Evolutionary conservation across 64 coral and sea anemone genomes (phyloP).

Genomic region (Montipora foliosa): DNA sequence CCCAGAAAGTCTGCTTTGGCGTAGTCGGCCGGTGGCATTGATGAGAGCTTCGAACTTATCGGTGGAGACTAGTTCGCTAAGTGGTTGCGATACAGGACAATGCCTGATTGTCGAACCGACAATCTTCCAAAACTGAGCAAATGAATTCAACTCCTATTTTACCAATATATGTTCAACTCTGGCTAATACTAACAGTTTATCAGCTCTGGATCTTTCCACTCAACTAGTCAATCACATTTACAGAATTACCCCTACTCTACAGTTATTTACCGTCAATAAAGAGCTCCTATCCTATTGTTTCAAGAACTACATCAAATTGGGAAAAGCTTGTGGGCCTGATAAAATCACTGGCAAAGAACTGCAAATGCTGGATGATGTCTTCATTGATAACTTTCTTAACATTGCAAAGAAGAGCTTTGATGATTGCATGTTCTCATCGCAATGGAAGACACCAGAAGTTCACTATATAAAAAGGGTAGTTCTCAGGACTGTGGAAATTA

Average conservation of each 20-base stretch:
- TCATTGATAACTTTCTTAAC: not conserved
- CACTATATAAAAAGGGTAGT: not conserved
- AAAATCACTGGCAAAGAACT: not conserved
- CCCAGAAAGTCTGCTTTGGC: too few species aligned
- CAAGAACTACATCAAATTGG: too few species aligned
- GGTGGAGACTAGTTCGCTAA: too few species aligned
- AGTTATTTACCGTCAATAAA: too few species aligned
- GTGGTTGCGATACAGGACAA: too few species aligned
- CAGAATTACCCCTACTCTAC: too few species aligned
- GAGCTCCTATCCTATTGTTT: not conserved
- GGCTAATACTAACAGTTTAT: not conserved
- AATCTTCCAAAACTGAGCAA: constrained; percentile 30
- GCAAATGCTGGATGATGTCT: not conserved
- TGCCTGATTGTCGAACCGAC: not conserved
- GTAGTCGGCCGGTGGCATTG: too few species aligned
- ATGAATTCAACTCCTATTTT: constrained; percentile 55
- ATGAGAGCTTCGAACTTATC: too few species aligned
- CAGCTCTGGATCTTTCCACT: not conserved
- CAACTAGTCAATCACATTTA: too few species aligned
- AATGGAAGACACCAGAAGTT: not conserved
- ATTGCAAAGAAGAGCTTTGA: not conserved
- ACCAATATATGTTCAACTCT: constrained; percentile 48
- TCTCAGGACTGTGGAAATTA: constrained; percentile 4
- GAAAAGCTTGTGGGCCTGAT: too few species aligned
- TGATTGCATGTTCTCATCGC: not conserved